Percentiles rank a stretch among this genome's conserved stretches.
phyloP scores from a whole-genome alignment of 2,113 vertebrate species.

The Gobius niger region DNA sequence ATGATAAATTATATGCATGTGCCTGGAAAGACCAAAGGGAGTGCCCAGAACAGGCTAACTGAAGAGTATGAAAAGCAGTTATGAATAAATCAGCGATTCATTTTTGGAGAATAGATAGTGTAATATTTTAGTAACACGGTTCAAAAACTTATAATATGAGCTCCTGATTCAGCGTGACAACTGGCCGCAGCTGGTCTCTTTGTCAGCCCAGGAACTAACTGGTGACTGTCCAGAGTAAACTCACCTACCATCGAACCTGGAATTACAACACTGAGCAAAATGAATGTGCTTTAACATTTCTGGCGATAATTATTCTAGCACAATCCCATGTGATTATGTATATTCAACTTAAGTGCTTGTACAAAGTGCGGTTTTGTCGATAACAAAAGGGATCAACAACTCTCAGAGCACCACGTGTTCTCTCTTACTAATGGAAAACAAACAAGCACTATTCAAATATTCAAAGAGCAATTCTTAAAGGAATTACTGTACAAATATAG shows the following conservation, averaged over 20 bases:
- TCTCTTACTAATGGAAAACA: background rate
- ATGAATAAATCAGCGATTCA: no score
- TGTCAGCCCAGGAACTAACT: no score
- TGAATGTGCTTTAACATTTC: background rate
- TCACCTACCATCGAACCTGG: no score
- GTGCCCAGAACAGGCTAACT: no score
- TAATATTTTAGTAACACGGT: no score
- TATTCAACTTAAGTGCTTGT: background rate
- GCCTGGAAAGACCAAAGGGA: background rate
- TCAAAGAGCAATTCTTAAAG: background rate
- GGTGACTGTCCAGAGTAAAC: no score
- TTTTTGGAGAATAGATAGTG: no score
- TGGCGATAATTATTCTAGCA: background rate
- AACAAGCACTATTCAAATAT: background rate
- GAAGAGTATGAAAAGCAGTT: no score
- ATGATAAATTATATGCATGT: background rate
- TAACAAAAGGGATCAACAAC: background rate
- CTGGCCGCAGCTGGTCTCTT: no score
- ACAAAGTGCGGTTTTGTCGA: background rate
- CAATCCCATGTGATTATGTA: background rate
- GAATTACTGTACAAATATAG: background rate
- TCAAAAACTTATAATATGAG: no score
- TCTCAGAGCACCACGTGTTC: background rate
- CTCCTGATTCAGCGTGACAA: no score
- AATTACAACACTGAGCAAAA: no score